A percentile compares a stretch with the other conserved stretches of the same genome.
Conservation (phyloP, 2,888 invertebrate species). For the Andrena chrysosceles region DNA sequence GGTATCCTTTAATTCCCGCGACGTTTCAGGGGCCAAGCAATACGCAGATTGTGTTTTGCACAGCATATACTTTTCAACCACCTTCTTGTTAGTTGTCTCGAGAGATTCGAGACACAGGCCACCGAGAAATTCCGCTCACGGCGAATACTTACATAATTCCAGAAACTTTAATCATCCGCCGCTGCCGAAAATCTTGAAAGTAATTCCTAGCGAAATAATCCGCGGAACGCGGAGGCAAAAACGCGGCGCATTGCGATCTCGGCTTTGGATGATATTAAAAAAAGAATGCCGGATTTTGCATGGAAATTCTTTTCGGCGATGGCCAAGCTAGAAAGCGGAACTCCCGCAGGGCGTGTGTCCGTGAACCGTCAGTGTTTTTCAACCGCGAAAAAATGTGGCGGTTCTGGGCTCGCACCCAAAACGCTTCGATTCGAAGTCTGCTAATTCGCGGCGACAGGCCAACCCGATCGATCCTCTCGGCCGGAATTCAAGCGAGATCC, state of each 20-base stretch:
- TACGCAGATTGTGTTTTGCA: no score
- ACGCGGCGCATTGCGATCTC: background rate
- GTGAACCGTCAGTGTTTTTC: conserved; percentile 42
- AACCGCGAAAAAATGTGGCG: conserved; percentile 47
- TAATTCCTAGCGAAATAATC: conserved; percentile 31
- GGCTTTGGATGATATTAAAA: conserved; percentile 30
- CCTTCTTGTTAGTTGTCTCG: background rate
- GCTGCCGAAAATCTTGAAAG: conserved; percentile 52
- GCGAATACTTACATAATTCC: conserved; percentile 47
- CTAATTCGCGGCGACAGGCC: conserved; percentile 64
- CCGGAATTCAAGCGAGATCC: conserved; percentile 63
- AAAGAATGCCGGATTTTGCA: conserved; percentile 49
- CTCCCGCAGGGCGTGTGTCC: conserved; percentile 33
- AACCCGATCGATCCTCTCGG: conserved; percentile 66
- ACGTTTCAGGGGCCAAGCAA: no score
- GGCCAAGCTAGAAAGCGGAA: conserved; percentile 10
- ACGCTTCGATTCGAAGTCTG: conserved; percentile 62
- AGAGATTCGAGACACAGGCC: conserved; percentile 18
- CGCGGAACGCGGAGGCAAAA: background rate
- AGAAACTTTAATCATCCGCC: conserved; percentile 45
- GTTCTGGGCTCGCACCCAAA: conserved; percentile 58
- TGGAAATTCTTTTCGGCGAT: conserved; percentile 43
- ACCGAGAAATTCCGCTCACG: conserved; percentile 30
- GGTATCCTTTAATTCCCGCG: no score
- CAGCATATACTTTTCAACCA: background rate